Conservation (phyloP, 2,888 invertebrate genomes). For the Galeopsomyia nigrocyanea region DNA sequence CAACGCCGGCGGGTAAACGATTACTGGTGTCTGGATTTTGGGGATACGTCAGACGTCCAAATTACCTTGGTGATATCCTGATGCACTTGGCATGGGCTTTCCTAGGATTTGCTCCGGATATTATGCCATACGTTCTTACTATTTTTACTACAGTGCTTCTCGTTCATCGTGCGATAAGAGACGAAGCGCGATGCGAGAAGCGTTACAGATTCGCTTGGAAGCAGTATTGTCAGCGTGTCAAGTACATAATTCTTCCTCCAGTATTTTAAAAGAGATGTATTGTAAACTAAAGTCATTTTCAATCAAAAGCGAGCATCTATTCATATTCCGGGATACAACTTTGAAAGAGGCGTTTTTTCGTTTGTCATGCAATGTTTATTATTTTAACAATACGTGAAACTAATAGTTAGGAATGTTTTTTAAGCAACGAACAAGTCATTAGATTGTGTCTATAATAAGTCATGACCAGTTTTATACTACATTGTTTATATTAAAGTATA, state of each 20-base stretch:
- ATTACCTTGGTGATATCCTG: conserved; percentile 88
- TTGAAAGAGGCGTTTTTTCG: conserved; percentile 31
- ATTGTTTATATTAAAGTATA: conserved; percentile 50
- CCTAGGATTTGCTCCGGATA: conserved; percentile 69
- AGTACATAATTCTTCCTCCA: conserved; percentile 81
- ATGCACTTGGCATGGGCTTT: conserved; percentile 75
- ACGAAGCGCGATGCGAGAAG: conserved; percentile 77
- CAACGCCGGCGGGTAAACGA: conserved; percentile 83
- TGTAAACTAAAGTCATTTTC: too few relatives aligned
- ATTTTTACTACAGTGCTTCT: conserved; percentile 76
- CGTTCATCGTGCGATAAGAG: conserved; percentile 78
- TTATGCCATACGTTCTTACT: conserved; percentile 74
- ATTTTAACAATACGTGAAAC: conserved; percentile 48
- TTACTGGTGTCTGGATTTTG: conserved; percentile 84
- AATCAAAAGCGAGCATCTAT: conserved; percentile 29
- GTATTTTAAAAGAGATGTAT: conserved; percentile 74
- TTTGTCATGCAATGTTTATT: conserved; percentile 47
- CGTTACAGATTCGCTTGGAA: conserved; percentile 89
- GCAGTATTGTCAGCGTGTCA: conserved; percentile 83
- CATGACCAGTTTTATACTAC: conserved; percentile 57
- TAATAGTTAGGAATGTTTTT: conserved; percentile 47
- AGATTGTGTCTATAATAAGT: conserved; percentile 40
- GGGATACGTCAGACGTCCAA: conserved; percentile 89
- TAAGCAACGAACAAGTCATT: conserved; percentile 37
- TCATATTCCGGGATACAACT: conserved; percentile 42